phyloP scores from a whole-genome alignment of 2,113 vertebrate species.

The Sylvilagus bachmani region DNA sequence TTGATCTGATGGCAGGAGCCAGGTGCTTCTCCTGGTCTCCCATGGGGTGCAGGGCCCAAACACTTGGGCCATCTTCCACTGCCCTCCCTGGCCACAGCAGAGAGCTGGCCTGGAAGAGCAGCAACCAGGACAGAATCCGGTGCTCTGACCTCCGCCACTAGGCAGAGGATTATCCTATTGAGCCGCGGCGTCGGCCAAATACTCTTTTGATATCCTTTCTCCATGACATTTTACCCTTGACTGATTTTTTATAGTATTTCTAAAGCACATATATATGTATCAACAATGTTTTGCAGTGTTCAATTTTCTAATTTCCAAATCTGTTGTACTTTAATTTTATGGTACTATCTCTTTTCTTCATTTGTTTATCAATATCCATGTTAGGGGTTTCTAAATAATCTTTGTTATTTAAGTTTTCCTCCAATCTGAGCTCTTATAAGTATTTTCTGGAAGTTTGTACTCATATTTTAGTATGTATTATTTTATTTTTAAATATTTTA shows the following conservation, averaged over 20 bases:
- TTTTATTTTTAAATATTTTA: constrained; percentile 24
- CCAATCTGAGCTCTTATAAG: neutral
- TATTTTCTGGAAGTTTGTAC: neutral
- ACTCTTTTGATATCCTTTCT: neutral
- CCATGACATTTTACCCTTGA: neutral
- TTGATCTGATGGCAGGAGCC: too few relatives aligned
- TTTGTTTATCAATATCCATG: neutral
- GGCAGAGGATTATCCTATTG: too few relatives aligned
- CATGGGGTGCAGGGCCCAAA: too few relatives aligned
- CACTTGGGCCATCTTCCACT: too few relatives aligned
- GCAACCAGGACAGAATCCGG: too few relatives aligned
- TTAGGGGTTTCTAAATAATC: neutral
- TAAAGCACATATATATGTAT: neutral
- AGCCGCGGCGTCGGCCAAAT: too few relatives aligned
- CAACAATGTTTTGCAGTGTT: neutral
- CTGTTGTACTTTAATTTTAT: constrained; percentile 22
- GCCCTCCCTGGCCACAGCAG: too few relatives aligned
- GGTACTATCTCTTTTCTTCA: neutral
- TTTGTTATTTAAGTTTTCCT: neutral
- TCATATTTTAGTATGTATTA: constrained; percentile 12
- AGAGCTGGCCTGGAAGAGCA: too few relatives aligned
- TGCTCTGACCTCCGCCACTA: too few relatives aligned
- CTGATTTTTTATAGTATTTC: neutral
- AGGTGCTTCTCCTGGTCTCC: too few relatives aligned
- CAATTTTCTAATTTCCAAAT: neutral